A percentile compares a stretch with the other conserved stretches of the same genome.
These are phyloP conservation scores for Larimichthys polyactis DNA, from an alignment of 2,113 vertebrate species.

Conservation along the genomic window DNA sequence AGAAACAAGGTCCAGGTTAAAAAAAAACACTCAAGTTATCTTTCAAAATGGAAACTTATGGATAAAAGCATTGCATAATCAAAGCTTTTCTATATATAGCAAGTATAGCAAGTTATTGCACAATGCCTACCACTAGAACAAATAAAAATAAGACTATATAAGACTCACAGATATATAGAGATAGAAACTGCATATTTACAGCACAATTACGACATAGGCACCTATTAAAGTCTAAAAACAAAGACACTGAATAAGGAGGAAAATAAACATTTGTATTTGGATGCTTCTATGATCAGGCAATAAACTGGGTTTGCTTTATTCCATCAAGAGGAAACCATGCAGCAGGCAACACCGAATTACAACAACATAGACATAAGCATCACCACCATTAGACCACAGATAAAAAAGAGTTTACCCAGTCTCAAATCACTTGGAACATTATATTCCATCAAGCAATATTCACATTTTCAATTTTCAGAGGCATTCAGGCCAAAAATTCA, in stretches of 20 bases:
- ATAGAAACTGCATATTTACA: conserved; percentile 6
- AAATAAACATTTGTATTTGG: conserved; percentile 69
- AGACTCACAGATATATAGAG: not conserved
- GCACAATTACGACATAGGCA: not conserved
- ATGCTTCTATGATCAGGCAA: conserved; percentile 56
- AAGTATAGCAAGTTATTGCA: conserved; percentile 2
- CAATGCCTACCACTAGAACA: conserved; percentile 8
- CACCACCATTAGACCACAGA: conserved; percentile 30
- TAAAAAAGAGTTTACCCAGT: conserved; percentile 27
- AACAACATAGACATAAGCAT: not conserved
- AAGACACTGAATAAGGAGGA: conserved; percentile 13
- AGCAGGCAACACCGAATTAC: conserved; percentile 34
- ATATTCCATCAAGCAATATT: not conserved
- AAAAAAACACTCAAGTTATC: too few relatives aligned
- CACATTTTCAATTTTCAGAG: not conserved
- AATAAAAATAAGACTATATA: not conserved
- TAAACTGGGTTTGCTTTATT: conserved; percentile 70
- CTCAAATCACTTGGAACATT: not conserved
- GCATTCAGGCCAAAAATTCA: conserved; percentile 11
- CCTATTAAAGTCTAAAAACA: not conserved
- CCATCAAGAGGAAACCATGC: conserved; percentile 59
- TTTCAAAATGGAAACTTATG: conserved; percentile 55
- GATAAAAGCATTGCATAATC: conserved; percentile 66
- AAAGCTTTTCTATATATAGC: conserved; percentile 27
- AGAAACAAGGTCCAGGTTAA: too few relatives aligned